These are phyloP conservation scores for Rhagonycha lutea DNA, from an alignment of 2,888 invertebrate genomes.

Conservation along the genomic window DNA sequence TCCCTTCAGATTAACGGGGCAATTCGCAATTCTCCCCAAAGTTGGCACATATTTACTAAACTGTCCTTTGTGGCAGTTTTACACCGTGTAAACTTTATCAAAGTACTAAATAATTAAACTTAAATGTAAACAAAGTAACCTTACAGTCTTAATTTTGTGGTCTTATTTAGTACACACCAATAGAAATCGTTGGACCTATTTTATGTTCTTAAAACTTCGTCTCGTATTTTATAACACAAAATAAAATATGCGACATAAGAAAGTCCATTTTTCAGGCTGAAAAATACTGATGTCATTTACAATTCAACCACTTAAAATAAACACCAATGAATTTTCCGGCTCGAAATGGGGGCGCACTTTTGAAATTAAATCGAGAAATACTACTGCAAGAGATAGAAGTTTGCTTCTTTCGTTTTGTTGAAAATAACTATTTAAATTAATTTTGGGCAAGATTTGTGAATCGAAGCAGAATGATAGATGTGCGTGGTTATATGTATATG, in stretches of 20 bases:
- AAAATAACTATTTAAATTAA: neutral
- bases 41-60: slow-evolving; percentile 2
- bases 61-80: neutral
- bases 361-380: neutral
- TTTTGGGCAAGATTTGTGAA: neutral
- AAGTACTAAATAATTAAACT: neutral
- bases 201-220: too few species aligned
- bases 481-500: slow-evolving; percentile 14
- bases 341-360: neutral
- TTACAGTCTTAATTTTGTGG: neutral
- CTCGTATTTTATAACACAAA: too few species aligned
- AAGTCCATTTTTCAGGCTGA: neutral
- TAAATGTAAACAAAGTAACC: neutral
- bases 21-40: neutral
- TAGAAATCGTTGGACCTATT: too few species aligned
- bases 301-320: neutral
- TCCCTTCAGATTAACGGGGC: neutral
- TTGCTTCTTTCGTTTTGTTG: neutral
- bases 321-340: neutral
- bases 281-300: neutral
- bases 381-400: neutral
- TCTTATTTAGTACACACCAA: too few species aligned
- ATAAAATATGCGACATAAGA: neutral
- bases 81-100: neutral
- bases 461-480: neutral